Evolutionary conservation across 2,888 invertebrate species (phyloP).

Genomic region (Ctena decussata): DNA sequence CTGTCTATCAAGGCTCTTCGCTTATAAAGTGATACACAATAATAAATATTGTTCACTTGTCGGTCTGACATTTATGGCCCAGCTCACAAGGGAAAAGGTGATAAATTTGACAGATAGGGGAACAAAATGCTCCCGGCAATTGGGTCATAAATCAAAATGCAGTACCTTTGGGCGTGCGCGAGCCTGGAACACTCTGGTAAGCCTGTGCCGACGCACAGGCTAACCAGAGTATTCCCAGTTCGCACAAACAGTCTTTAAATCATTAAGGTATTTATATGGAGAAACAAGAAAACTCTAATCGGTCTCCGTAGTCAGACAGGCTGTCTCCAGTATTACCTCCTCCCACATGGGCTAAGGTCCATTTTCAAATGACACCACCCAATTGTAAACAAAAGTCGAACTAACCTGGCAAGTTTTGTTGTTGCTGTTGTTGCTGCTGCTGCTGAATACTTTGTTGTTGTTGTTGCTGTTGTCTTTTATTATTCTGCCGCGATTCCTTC

Average conservation of each 20-base stretch:
- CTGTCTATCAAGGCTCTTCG: background rate
- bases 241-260: no score
- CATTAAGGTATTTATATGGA: no score
- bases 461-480: slow-evolving; percentile 73
- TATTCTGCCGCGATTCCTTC: slow-evolving; percentile 82
- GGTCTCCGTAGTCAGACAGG: no score
- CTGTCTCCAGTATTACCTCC: no score
- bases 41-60: slow-evolving; percentile 10
- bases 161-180: no score
- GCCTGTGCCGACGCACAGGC: no score
- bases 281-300: no score
- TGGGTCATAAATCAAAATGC: slow-evolving; percentile 7
- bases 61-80: background rate
- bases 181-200: no score
- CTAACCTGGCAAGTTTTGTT: slow-evolving; percentile 22
- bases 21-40: slow-evolving; percentile 10
- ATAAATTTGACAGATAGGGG: slow-evolving; percentile 15
- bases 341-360: no score
- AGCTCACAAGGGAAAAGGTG: slow-evolving; percentile 1
- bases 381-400: slow-evolving; percentile 5
- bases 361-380: no score
- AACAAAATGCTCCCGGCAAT: slow-evolving; percentile 3
- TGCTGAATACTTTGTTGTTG: slow-evolving; percentile 60
- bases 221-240: no score
- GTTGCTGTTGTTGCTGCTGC: slow-evolving; percentile 58